Conservation (phyloP, 2,797 vertebrate genomes). For the Protosalanx chinensis region DNA sequence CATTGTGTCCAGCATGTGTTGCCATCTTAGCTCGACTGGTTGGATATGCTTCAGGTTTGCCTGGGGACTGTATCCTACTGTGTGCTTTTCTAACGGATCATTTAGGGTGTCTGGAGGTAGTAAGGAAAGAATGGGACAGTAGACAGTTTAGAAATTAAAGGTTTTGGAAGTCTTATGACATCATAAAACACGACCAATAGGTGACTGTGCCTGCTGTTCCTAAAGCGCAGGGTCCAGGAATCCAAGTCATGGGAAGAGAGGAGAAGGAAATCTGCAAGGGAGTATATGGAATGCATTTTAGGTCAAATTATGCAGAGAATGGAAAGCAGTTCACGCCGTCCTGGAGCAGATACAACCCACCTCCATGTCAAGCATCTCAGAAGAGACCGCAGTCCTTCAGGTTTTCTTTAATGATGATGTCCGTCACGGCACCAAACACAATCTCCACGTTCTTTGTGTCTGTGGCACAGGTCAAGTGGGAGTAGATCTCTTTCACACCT, state of each 20-base stretch:
- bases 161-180: conserved; percentile 11
- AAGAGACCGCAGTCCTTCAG: conserved; percentile 98
- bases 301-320: not conserved
- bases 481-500: conserved; percentile 96
- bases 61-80: not conserved
- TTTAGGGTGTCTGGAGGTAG: conserved; percentile 3
- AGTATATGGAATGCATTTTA: not conserved
- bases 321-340: not conserved
- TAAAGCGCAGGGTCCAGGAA: conserved; percentile 11
- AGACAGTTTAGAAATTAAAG: conserved; percentile 5
- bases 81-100: conserved; percentile 2
- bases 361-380: conserved; percentile 65
- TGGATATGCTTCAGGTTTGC: not conserved
- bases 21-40: conserved; percentile 10
- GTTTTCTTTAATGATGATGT: conserved; percentile 99
- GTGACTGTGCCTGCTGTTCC: conserved; percentile 5
- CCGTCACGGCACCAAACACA: conserved; percentile 95
- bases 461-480: conserved; percentile 96
- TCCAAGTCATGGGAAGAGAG: conserved; percentile 6
- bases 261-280: conserved; percentile 5
- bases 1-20: conserved; percentile 1
- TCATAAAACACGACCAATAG: conserved; percentile 1
- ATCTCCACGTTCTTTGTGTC: conserved; percentile 96
- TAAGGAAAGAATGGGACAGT: not conserved
- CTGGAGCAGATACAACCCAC: conserved; percentile 16